A percentile compares a stretch with the other conserved stretches of the same genome.
Conservation (phyloP, 2,113 vertebrate species). For the Danionella cerebrum region DNA sequence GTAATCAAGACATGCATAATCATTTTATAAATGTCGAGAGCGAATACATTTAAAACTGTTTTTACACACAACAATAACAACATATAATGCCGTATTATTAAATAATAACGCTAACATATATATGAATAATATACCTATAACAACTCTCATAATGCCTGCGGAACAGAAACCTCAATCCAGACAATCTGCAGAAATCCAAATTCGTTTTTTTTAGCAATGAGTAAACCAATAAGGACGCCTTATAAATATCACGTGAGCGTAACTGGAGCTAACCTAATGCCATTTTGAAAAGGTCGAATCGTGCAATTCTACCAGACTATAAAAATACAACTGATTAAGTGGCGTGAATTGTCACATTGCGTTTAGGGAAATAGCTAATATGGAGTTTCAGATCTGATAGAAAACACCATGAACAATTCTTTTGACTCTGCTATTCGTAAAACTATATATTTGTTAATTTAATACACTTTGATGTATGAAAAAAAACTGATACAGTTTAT, state of each 20-base stretch:
- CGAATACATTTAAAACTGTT: too few relatives aligned
- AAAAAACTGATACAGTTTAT: background rate
- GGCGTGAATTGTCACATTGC: too few relatives aligned
- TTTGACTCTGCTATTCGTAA: too few relatives aligned
- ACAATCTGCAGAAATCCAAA: background rate
- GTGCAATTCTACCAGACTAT: background rate
- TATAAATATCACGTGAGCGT: conserved; percentile 1
- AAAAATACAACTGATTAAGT: too few relatives aligned
- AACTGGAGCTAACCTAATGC: too few relatives aligned
- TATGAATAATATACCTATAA: conserved; percentile 56
- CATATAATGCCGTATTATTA: background rate
- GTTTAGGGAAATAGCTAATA: too few relatives aligned
- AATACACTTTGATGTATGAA: too few relatives aligned
- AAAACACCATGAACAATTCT: too few relatives aligned
- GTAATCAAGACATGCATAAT: background rate
- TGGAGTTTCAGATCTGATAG: too few relatives aligned
- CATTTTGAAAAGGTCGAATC: conserved; percentile 36
- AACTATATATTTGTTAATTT: too few relatives aligned
- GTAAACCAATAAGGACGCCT: conserved; percentile 8
- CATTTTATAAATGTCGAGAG: too few relatives aligned
- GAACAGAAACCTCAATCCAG: fast-evolving
- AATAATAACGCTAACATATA: background rate
- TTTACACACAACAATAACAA: background rate
- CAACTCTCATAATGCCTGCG: conserved; percentile 53
- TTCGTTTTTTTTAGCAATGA: background rate